Conservation (phyloP, 1,140 invertebrate species). For the Rhagoletis pomonella region DNA sequence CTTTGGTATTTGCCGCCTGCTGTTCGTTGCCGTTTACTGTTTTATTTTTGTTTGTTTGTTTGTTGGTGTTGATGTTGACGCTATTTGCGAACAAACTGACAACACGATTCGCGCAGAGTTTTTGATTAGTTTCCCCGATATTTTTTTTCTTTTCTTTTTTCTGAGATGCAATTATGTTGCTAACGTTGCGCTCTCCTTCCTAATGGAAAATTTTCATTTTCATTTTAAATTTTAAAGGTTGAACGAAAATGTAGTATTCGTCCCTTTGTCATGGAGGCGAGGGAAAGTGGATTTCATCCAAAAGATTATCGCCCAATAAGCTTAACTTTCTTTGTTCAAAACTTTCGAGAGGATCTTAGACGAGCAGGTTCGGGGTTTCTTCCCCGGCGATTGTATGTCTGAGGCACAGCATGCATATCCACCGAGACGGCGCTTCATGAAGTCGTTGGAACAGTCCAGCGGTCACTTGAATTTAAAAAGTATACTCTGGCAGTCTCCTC, state of each 20-base stretch:
- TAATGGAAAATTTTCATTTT: background rate
- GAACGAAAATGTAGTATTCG: background rate
- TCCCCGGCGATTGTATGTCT: too few species aligned
- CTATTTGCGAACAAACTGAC: background rate
- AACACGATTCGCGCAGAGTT: background rate
- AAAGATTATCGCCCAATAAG: too few species aligned
- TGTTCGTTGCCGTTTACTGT: background rate
- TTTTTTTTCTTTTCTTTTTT: background rate
- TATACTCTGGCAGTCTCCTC: too few species aligned
- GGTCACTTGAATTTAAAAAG: too few species aligned
- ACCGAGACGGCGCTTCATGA: too few species aligned
- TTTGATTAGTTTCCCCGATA: background rate
- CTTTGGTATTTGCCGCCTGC: background rate
- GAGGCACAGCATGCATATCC: too few species aligned
- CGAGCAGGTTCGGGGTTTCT: too few species aligned
- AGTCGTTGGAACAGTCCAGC: too few species aligned
- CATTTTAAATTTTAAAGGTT: background rate
- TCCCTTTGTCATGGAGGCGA: too few species aligned
- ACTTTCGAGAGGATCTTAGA: too few species aligned
- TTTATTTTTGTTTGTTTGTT: background rate
- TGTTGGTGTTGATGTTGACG: conserved; percentile 24
- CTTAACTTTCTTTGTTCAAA: too few species aligned
- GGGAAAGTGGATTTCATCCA: too few species aligned
- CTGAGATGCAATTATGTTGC: background rate
- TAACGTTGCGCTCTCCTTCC: background rate